These are phyloP conservation scores for Orius laevigatus DNA, from an alignment of 1,140 invertebrate genomes.

Conservation along the genomic window DNA sequence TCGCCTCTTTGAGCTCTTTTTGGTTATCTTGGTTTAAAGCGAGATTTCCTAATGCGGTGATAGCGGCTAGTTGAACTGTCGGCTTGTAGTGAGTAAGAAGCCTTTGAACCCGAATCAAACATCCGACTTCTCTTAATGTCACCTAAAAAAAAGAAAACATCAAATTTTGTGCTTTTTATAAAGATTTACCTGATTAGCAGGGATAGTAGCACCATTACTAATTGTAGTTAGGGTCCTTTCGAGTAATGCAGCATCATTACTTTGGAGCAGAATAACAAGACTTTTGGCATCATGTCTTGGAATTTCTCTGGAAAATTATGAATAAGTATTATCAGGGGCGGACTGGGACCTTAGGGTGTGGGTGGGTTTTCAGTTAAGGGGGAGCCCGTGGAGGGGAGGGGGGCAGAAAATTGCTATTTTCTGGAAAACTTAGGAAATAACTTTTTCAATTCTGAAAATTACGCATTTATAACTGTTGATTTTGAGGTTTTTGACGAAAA, in stretches of 20 bases:
- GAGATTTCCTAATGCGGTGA: constrained; percentile 34
- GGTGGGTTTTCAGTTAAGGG: too few relatives aligned
- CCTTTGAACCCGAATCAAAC: constrained; percentile 30
- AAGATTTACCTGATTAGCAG: constrained; percentile 37
- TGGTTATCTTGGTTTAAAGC: constrained; percentile 36
- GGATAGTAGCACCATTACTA: constrained; percentile 38
- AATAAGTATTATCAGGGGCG: too few relatives aligned
- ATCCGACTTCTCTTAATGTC: constrained; percentile 35
- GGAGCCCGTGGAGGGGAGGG: too few relatives aligned
- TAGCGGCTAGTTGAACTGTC: constrained; percentile 27
- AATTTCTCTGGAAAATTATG: constrained; percentile 24
- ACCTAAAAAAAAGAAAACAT: constrained; percentile 27
- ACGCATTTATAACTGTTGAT: too few relatives aligned
- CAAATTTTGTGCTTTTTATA: too few relatives aligned
- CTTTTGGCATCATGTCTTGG: constrained; percentile 34
- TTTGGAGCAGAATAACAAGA: constrained; percentile 33
- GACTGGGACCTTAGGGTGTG: too few relatives aligned
- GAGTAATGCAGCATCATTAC: constrained; percentile 32
- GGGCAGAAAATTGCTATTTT: too few relatives aligned
- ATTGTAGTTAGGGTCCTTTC: constrained; percentile 34
- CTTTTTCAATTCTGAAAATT: too few relatives aligned
- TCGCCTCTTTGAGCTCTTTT: constrained; percentile 31
- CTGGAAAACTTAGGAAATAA: too few relatives aligned
- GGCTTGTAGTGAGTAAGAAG: constrained; percentile 28
- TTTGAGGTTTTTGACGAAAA: too few relatives aligned